Base-by-base conservation (phyloP, 2,888 invertebrate species). In the Napeogenes sylphis region DNA sequence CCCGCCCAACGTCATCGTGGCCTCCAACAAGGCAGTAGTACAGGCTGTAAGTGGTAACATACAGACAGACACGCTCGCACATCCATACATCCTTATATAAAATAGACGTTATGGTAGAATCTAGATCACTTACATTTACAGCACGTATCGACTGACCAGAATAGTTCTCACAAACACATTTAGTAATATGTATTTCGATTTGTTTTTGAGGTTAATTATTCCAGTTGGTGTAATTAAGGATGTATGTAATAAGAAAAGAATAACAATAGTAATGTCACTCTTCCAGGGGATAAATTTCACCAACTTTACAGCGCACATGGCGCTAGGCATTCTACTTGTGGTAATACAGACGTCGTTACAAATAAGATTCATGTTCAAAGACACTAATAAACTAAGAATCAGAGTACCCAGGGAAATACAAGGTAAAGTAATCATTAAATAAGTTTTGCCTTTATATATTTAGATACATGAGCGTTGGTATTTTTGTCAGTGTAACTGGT, bases 1-100 rank as follows among this genome's bases (percentile, higher is more conserved):
- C 80, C 97, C 97, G 0, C 97, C 98, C 0, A 98, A 97, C 79
- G 96, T 98, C 62, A 96, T 98, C 69, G 96, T 98, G 58, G 95
- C 96, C 10, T 95, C 95, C 0, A 95, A 96, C 81, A 91, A 92
- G 1, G 92, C 93, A 45, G 93, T 97, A 14, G 78, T 93, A 1
- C 89, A 91, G 64, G 92, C 93, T 73, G 96, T 96, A 84, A 91
- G 91, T 63, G 95, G 59, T 45, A 8, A 21, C 21, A 47, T 51
- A 51, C 10, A 51, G 3, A 12, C 30, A 51, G 6, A 30, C 42
- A 42, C 3, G 10, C 42, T 10, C 10, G 10, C 12, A 42, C 38
- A 38, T 8, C 38, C 38, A 42, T 42, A 42, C 3, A 35, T 35
- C 4, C 35, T 6, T 35, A 35, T 35, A 35, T 6, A 35, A 0